phyloP scores from a whole-genome alignment of 2,888 invertebrate genomes.

The Serrognathus titanus region DNA sequence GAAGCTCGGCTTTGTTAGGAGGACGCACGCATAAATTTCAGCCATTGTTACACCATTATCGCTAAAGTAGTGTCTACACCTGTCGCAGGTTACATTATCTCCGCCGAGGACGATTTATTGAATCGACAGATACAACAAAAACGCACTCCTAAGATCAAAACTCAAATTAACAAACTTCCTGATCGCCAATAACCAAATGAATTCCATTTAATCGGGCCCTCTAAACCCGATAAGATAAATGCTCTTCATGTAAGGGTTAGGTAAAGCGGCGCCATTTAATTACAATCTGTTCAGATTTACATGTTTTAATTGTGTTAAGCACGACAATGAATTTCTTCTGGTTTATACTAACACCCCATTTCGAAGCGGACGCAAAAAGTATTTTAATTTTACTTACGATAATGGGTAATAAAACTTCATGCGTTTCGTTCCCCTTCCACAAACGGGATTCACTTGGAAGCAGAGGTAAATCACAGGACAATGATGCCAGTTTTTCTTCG shows the following conservation, averaged over 20 bases:
- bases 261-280: too few relatives aligned
- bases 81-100: slow-evolving; percentile 10
- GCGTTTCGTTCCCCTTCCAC: slow-evolving; percentile 71
- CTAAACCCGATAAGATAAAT: too few relatives aligned
- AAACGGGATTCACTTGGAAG: slow-evolving; percentile 63
- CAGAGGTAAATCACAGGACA: slow-evolving; percentile 65
- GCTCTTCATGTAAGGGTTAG: too few relatives aligned
- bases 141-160: too few relatives aligned
- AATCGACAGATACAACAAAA: slow-evolving; percentile 1
- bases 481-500: slow-evolving; percentile 61
- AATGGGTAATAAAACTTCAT: slow-evolving; percentile 64
- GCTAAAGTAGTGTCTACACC: slow-evolving; percentile 17
- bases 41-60: slow-evolving; percentile 26
- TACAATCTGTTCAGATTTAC: too few relatives aligned
- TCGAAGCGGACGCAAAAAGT: slow-evolving; percentile 5
- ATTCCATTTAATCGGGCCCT: too few relatives aligned
- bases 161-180: too few relatives aligned
- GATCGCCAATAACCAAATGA: too few relatives aligned
- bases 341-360: too few relatives aligned
- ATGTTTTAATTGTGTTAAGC: too few relatives aligned
- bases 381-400: slow-evolving; percentile 60
- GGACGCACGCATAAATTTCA: slow-evolving; percentile 23
- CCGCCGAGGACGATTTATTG: slow-evolving; percentile 11
- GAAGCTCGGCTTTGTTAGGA: slow-evolving; percentile 14
- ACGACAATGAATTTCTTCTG: too few relatives aligned